Percentiles rank a stretch among this genome's conserved stretches.
phyloP scores from a whole-genome alignment of 2,797 vertebrate species.

The Onychomys arenicola region DNA sequence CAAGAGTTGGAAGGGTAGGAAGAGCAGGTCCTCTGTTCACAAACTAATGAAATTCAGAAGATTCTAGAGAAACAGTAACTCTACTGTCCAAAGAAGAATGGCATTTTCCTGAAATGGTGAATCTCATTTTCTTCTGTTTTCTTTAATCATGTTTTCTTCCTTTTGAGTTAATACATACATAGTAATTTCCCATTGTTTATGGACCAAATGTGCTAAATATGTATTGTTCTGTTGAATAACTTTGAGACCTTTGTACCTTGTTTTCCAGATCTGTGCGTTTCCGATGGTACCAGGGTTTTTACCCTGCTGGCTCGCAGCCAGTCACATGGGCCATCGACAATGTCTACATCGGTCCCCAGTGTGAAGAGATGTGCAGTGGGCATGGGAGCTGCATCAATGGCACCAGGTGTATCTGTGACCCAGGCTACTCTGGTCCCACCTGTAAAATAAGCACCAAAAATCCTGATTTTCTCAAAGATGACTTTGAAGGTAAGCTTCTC shows the following conservation, averaged over 20 bases:
- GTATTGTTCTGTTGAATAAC: not conserved
- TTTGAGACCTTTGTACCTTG: slow-evolving; percentile 5
- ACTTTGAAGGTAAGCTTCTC: slow-evolving; percentile 95
- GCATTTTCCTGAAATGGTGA: not conserved
- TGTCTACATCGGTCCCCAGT: slow-evolving; percentile 97
- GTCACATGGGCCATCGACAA: slow-evolving; percentile 98
- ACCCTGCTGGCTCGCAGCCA: slow-evolving; percentile 92
- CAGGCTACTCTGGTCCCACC: slow-evolving; percentile 94
- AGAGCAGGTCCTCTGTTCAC: not conserved
- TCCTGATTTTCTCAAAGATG: slow-evolving; percentile 98
- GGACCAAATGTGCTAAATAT: not conserved
- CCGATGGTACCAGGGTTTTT: slow-evolving; percentile 99
- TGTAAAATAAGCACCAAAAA: slow-evolving; percentile 95
- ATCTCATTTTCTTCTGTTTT: not conserved
- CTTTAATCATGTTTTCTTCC: not conserved
- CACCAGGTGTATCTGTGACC: slow-evolving; percentile 95
- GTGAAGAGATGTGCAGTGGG: slow-evolving; percentile 97
- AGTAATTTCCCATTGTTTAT: not conserved
- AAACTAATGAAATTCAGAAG: not conserved
- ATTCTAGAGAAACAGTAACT: not conserved
- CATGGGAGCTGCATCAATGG: slow-evolving; percentile 95
- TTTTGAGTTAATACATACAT: not conserved
- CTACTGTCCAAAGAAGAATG: not conserved
- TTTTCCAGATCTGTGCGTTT: slow-evolving; percentile 94
- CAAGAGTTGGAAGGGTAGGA: not conserved